Percentiles rank a stretch among this genome's conserved stretches.
These are phyloP conservation scores for Heteromurus nitidus DNA, from an alignment of 2,888 invertebrate species.

Conservation along the genomic window DNA sequence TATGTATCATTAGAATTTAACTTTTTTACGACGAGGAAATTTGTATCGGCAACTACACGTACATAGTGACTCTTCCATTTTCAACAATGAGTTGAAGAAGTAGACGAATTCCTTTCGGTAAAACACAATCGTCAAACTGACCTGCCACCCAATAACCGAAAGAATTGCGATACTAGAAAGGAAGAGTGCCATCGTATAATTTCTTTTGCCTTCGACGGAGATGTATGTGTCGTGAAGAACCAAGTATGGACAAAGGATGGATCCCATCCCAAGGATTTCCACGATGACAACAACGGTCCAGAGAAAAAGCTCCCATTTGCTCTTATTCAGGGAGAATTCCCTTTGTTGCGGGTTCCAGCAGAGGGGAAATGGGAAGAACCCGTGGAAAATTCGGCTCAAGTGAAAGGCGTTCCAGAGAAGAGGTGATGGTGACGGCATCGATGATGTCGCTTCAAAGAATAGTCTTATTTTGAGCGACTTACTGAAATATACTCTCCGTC, in stretches of 20 bases:
- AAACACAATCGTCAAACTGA: slow-evolving; percentile 2
- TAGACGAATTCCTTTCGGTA: slow-evolving; percentile 3
- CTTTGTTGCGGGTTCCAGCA: background rate
- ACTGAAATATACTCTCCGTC: no score
- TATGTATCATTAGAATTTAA: background rate
- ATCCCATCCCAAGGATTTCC: slow-evolving; percentile 6
- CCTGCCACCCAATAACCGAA: slow-evolving; percentile 21
- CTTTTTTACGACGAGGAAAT: background rate
- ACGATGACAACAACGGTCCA: background rate
- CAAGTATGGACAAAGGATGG: background rate
- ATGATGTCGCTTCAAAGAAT: no score
- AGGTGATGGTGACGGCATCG: background rate
- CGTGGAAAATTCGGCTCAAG: background rate
- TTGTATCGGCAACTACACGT: background rate
- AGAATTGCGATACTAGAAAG: slow-evolving; percentile 11
- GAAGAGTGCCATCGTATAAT: background rate
- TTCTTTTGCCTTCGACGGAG: background rate
- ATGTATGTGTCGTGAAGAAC: background rate
- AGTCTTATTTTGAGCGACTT: no score
- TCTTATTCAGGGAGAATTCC: background rate
- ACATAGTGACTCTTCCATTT: background rate
- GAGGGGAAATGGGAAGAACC: slow-evolving; percentile 22
- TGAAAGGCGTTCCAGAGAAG: slow-evolving; percentile 35
- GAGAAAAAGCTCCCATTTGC: background rate
- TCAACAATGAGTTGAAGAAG: slow-evolving; percentile 26